A percentile compares a stretch with the other conserved stretches of the same genome.
Conservation (phyloP, 23 tunicate genomes). For the Trididemnum nubilum region DNA sequence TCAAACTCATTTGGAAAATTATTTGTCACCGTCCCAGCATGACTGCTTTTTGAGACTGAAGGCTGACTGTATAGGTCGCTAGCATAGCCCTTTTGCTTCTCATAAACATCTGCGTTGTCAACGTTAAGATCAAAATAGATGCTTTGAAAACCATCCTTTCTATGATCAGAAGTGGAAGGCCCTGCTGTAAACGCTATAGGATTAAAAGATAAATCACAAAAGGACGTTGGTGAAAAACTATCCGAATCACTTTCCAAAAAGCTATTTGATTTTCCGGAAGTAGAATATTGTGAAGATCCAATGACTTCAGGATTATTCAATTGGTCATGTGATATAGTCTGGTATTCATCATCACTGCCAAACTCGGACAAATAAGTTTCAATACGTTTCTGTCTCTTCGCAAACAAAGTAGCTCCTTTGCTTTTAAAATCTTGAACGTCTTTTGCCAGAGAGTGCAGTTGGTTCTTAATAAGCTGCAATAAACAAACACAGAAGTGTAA, state of each 20-base stretch:
- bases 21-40: background rate
- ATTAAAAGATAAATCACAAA: background rate
- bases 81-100: background rate
- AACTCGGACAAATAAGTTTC: slow-evolving; percentile 7
- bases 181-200: background rate
- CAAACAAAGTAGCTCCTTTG: slow-evolving; percentile 60
- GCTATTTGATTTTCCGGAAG: background rate
- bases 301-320: too few species aligned
- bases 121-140: too few species aligned
- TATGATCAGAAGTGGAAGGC: background rate
- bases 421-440: background rate
- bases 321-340: background rate
- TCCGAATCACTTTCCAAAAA: background rate
- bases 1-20: too few species aligned
- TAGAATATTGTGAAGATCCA: too few species aligned
- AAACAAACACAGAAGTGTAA: too few species aligned
- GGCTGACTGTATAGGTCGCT: background rate
- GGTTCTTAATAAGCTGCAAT: too few species aligned
- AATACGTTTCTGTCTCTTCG: slow-evolving; percentile 51
- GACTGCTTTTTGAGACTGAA: background rate
- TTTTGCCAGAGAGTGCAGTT: too few species aligned
- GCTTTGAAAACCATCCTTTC: background rate
- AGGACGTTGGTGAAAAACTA: background rate
- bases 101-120: background rate
- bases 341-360: background rate